These are phyloP conservation scores for Bubo bubo DNA, from an alignment of 2,113 vertebrate species.

Conservation along the genomic window DNA sequence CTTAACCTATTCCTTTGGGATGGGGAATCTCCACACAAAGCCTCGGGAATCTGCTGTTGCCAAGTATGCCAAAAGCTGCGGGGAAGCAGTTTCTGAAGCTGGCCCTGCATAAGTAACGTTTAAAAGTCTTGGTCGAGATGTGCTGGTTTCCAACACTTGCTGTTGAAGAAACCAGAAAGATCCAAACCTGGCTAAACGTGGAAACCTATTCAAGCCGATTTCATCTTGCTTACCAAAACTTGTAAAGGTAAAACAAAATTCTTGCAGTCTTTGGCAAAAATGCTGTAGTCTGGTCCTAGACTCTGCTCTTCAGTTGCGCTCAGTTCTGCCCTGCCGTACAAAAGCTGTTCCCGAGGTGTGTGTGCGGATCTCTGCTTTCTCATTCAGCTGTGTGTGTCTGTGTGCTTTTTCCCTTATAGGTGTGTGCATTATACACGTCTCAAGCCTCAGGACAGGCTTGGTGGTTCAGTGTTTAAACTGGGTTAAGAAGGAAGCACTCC, in stretches of 20 bases:
- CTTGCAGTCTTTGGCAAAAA: neutral
- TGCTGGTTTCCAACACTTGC: neutral
- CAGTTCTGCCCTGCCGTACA: neutral
- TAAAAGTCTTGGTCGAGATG: neutral
- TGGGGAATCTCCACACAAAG: neutral
- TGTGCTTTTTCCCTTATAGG: neutral
- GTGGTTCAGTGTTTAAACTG: neutral
- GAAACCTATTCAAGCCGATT: constrained; percentile 1
- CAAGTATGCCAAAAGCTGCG: neutral
- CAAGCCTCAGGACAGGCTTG: neutral
- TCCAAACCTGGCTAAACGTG: neutral
- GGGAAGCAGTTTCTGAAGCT: neutral
- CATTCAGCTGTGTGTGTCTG: neutral
- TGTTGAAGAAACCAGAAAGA: neutral
- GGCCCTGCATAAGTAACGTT: neutral
- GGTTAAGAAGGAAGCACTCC: neutral
- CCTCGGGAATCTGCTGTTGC: neutral
- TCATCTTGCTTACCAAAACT: neutral
- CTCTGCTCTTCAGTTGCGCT: neutral
- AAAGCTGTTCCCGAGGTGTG: neutral
- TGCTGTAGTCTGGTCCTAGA: neutral
- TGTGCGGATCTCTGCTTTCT: neutral
- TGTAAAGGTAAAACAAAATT: neutral
- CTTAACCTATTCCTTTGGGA: neutral
- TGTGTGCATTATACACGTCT: neutral